Conservation (phyloP, 2,113 vertebrate species). For the Syngnathus scovelli region DNA sequence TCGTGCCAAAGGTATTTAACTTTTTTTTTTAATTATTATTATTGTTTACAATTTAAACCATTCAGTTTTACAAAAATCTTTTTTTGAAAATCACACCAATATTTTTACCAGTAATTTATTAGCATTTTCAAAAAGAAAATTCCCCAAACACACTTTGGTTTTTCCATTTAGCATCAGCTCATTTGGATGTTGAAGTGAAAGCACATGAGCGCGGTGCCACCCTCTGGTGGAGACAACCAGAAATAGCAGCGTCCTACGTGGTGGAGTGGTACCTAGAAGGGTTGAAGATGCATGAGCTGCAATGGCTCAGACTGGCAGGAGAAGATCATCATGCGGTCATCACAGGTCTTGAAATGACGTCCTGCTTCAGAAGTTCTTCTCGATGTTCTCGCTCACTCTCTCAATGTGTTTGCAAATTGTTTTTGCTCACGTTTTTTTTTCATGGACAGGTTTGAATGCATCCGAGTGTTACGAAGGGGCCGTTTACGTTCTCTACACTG, state of each 20-base stretch:
- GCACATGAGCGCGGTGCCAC: conserved; percentile 37
- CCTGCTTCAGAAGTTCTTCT: too few relatives aligned
- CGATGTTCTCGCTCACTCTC: neutral
- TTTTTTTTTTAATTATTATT: too few relatives aligned
- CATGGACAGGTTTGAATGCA: conserved; percentile 48
- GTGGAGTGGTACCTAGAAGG: conserved; percentile 65
- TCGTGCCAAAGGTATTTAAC: conserved; percentile 39
- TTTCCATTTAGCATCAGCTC: conserved; percentile 1
- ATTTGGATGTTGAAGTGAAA: conserved; percentile 3
- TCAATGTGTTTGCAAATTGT: neutral
- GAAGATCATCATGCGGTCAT: conserved; percentile 27
- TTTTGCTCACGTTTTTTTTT: neutral
- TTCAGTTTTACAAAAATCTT: neutral
- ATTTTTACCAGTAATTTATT: neutral
- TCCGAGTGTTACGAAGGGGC: conserved; percentile 63
- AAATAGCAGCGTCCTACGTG: conserved; percentile 36
- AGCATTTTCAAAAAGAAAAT: neutral
- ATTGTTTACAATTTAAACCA: neutral
- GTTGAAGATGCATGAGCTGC: conserved; percentile 31
- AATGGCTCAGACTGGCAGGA: conserved; percentile 54
- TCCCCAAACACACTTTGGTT: neutral
- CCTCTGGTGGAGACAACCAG: conserved; percentile 63
- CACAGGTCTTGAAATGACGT: conserved; percentile 45
- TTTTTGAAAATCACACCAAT: too few relatives aligned
- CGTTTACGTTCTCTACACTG: conserved; percentile 44